These are phyloP conservation scores for Eulemur mongoz DNA, from an alignment of 2,797 vertebrate species.

Conservation along the genomic window DNA sequence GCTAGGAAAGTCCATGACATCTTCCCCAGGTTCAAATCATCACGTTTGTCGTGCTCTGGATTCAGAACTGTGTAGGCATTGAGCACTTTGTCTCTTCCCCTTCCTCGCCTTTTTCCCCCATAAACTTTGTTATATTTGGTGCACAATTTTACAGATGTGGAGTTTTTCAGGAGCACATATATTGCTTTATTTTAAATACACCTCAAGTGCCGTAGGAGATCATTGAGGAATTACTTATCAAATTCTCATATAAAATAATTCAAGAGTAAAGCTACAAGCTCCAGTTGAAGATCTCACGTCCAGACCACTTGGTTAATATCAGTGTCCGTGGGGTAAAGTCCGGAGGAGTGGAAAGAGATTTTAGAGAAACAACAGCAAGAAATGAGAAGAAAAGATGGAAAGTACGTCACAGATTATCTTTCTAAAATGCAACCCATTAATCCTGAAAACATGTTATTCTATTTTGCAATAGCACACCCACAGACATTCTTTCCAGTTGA, in stretches of 20 bases:
- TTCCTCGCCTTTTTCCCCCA: neutral
- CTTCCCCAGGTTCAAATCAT: neutral
- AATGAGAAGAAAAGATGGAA: neutral
- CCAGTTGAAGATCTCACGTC: neutral
- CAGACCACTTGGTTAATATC: neutral
- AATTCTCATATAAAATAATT: neutral
- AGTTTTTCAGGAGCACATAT: neutral
- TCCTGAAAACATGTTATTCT: neutral
- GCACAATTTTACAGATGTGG: neutral
- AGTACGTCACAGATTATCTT: neutral
- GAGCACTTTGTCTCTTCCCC: neutral
- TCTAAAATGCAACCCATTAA: neutral
- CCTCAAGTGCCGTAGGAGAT: neutral
- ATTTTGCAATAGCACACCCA: neutral
- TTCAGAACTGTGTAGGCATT: neutral
- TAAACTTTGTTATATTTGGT: neutral
- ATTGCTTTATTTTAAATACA: neutral
- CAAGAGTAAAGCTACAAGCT: neutral
- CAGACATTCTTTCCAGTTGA: slow-evolving; percentile 21
- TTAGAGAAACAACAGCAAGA: neutral
- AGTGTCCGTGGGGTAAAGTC: too few relatives aligned
- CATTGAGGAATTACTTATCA: neutral
- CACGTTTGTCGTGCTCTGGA: neutral
- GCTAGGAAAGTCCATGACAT: neutral
- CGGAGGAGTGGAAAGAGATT: neutral